Evolutionary conservation across 2,888 invertebrate species (phyloP).

Genomic region (Nemotelus nigrinus): DNA sequence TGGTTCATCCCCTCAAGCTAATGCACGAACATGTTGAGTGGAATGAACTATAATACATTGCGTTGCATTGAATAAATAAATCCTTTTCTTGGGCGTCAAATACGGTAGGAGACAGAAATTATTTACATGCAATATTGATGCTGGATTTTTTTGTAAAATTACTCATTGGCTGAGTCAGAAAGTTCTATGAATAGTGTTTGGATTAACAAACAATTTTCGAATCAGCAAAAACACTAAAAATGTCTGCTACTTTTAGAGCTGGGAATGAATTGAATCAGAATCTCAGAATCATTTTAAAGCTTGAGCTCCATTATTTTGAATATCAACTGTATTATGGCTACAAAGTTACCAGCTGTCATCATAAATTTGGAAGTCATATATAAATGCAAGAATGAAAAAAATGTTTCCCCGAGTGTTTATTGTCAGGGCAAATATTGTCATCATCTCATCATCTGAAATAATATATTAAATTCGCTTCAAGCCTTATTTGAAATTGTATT

Average conservation of each 20-base stretch:
- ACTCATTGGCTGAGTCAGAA: too few relatives aligned
- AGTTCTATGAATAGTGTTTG: too few relatives aligned
- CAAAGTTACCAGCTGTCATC: background rate
- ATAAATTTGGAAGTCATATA: background rate
- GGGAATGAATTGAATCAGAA: too few relatives aligned
- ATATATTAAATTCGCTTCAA: background rate
- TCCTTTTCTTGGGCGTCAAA: background rate
- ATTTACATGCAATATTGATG: too few relatives aligned
- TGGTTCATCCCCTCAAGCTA: background rate
- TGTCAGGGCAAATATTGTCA: background rate
- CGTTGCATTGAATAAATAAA: background rate
- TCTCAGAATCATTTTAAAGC: too few relatives aligned
- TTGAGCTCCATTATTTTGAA: too few relatives aligned
- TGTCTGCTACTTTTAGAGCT: background rate
- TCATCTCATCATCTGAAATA: background rate
- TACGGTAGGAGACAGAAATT: too few relatives aligned
- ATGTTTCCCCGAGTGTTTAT: background rate
- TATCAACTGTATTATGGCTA: too few relatives aligned
- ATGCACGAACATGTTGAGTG: background rate
- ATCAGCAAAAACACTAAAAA: background rate
- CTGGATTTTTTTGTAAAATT: too few relatives aligned
- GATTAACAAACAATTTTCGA: too few relatives aligned
- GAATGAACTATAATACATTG: background rate
- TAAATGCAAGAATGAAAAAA: background rate
- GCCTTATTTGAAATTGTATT: conserved; percentile 15